A percentile compares a stretch with the other conserved stretches of the same genome.
These are phyloP conservation scores for Microcebus ravelobensis DNA, from an alignment of 2,113 vertebrate species.

Conservation along the genomic window DNA sequence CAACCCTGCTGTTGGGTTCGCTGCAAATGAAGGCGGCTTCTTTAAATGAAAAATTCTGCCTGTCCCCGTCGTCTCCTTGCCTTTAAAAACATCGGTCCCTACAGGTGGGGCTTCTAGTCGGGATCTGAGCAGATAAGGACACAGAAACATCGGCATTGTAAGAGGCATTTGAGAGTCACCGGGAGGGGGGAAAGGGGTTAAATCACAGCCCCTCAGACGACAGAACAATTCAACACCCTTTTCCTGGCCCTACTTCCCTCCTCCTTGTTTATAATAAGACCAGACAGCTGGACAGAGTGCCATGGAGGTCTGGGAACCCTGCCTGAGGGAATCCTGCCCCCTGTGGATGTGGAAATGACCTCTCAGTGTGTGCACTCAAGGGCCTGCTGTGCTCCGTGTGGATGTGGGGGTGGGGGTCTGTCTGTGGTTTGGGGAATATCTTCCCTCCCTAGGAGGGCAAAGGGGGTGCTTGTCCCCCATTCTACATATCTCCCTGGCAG, in stretches of 20 bases:
- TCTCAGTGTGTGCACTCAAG: accelerated
- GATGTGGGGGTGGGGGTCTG: no score
- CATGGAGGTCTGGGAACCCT: not conserved
- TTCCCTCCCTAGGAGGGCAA: not conserved
- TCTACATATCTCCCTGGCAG: not conserved
- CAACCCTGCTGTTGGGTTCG: not conserved
- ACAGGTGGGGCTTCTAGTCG: not conserved
- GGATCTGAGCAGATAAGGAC: not conserved
- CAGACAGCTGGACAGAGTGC: not conserved
- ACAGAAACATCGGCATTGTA: not conserved
- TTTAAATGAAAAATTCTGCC: not conserved
- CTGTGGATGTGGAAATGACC: not conserved
- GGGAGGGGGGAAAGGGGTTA: not conserved
- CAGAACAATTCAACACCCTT: not conserved
- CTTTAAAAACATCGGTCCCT: not conserved
- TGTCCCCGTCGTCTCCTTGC: not conserved
- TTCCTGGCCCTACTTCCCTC: not conserved
- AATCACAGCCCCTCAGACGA: not conserved
- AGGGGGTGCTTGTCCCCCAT: not conserved
- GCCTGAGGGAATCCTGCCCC: not conserved
- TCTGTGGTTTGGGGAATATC: not conserved
- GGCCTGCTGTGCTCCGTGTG: no score
- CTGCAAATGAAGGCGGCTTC: not conserved
- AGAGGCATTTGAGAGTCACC: not conserved
- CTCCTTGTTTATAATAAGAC: not conserved